These are phyloP conservation scores for Drosophila quasianomalipes DNA, from an alignment of 2,888 invertebrate species.

Conservation along the genomic window DNA sequence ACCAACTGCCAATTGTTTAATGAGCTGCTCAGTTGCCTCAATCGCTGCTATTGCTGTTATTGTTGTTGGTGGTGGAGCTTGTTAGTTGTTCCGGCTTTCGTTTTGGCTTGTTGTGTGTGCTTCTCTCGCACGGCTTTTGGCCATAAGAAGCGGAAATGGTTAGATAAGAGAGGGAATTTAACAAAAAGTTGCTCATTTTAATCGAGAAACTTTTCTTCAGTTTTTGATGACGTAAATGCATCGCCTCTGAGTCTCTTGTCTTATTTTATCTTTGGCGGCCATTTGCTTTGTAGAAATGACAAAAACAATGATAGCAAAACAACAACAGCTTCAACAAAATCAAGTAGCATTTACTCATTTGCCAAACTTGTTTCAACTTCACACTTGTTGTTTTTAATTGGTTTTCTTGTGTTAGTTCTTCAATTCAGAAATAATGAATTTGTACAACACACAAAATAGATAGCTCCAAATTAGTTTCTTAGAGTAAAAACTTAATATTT, in stretches of 20 bases:
- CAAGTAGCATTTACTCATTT: slow-evolving; percentile 19
- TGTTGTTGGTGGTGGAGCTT: slow-evolving; percentile 28
- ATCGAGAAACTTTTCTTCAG: slow-evolving; percentile 72
- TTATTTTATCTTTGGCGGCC: slow-evolving; percentile 26
- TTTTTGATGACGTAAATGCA: slow-evolving; percentile 36
- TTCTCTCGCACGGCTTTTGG: slow-evolving; percentile 18
- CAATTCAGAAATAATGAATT: neutral
- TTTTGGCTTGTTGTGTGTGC: slow-evolving; percentile 23
- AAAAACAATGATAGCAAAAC: slow-evolving; percentile 29
- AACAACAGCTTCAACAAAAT: slow-evolving; percentile 19
- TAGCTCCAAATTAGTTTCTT: neutral
- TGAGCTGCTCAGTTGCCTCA: slow-evolving; percentile 63
- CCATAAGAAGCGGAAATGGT: slow-evolving; percentile 71
- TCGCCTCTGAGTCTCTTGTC: slow-evolving; percentile 25
- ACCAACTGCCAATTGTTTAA: slow-evolving; percentile 73
- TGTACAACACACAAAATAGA: neutral
- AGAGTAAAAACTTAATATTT: neutral
- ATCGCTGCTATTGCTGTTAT: slow-evolving; percentile 13
- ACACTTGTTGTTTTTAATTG: slow-evolving; percentile 30
- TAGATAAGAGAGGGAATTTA: slow-evolving; percentile 65
- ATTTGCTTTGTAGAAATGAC: slow-evolving; percentile 15
- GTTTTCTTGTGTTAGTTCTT: neutral
- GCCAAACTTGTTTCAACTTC: slow-evolving; percentile 9
- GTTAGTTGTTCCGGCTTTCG: slow-evolving; percentile 43
- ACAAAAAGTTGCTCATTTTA: slow-evolving; percentile 74